Conservation (phyloP, 1,140 invertebrate genomes). For the Idris sp. region DNA sequence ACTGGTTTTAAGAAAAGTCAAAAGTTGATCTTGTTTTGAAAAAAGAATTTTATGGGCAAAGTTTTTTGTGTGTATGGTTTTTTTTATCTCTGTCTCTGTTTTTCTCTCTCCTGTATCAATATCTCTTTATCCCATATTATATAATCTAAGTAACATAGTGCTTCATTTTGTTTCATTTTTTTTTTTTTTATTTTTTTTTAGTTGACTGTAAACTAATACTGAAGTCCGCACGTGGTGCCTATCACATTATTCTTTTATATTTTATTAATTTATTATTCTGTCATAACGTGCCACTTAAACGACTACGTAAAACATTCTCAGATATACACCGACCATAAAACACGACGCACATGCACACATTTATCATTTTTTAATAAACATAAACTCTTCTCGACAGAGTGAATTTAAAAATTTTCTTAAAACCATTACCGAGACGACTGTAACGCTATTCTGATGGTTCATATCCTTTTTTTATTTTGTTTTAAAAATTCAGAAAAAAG, state of each 20-base stretch:
- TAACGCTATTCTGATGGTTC: constrained; percentile 49
- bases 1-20: too few species aligned
- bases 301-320: constrained; percentile 57
- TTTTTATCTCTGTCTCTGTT: constrained; percentile 49
- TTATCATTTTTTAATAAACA: constrained; percentile 54
- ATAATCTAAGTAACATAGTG: constrained; percentile 68
- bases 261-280: constrained; percentile 64
- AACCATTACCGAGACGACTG: constrained; percentile 64
- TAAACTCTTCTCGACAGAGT: constrained; percentile 67
- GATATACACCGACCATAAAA: constrained; percentile 41
- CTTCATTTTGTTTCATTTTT: constrained; percentile 52
- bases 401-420: constrained; percentile 74
- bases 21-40: too few species aligned
- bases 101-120: constrained; percentile 55
- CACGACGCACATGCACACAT: constrained; percentile 41
- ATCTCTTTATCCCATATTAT: constrained; percentile 30
- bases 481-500: too few species aligned
- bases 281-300: constrained; percentile 59
- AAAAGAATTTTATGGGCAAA: too few species aligned
- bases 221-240: constrained; percentile 78
- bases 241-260: constrained; percentile 77
- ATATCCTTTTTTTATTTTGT: too few species aligned
- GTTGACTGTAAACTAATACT: constrained; percentile 78
- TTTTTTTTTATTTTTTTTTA: too few species aligned
- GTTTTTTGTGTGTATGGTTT: constrained; percentile 27